These are phyloP conservation scores for Theristicus caerulescens DNA, from an alignment of 2,113 vertebrate species.

Conservation along the genomic window DNA sequence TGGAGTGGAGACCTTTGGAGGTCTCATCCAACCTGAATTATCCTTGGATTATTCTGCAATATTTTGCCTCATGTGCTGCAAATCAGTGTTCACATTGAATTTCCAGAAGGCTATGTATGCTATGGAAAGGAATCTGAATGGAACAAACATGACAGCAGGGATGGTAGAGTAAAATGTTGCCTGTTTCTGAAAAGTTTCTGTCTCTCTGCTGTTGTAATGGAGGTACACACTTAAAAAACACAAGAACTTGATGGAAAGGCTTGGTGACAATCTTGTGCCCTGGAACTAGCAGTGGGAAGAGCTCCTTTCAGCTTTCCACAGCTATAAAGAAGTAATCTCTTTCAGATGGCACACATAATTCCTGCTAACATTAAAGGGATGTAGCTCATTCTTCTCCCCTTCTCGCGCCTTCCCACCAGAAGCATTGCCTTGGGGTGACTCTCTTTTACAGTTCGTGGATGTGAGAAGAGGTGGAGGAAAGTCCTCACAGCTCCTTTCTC, in stretches of 20 bases:
- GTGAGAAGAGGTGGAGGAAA: neutral
- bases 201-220: neutral
- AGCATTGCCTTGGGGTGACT: neutral
- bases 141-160: neutral
- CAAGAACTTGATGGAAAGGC: neutral
- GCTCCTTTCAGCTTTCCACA: neutral
- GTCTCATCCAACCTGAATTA: neutral
- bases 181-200: neutral
- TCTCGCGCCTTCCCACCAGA: neutral
- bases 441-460: neutral
- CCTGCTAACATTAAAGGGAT: constrained; percentile 51
- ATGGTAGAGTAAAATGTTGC: neutral
- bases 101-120: neutral
- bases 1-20: neutral
- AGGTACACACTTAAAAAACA: neutral
- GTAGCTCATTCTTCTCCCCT: neutral
- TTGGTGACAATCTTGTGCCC: neutral
- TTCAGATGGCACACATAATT: neutral
- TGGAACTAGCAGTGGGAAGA: neutral
- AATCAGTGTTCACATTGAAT: neutral
- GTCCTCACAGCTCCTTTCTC: neutral
- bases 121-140: neutral
- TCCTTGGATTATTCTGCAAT: neutral
- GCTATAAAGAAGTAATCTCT: neutral
- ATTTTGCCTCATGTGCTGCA: neutral